Base-by-base conservation (phyloP, 2,888 invertebrate genomes). In the Leucophora obtusa region DNA sequence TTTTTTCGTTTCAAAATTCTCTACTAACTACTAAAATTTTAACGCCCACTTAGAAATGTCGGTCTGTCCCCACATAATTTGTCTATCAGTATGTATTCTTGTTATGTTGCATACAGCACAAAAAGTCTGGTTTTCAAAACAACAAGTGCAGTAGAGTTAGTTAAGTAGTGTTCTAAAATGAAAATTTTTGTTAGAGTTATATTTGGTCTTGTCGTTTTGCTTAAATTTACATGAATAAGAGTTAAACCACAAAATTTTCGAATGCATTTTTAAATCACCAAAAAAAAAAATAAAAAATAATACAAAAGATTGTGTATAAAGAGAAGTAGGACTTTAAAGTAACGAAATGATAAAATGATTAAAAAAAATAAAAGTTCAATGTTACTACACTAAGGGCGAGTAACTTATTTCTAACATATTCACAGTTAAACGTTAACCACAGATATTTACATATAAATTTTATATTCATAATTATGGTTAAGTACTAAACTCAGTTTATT, bases 191-290 rank as follows among this genome's bases (percentile, higher is more conserved):
- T 38, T 38, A 38, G 38, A 14, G 38, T 17, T 63, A 21, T 58
- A 51, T 53, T 58, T 59, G 28, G 28, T 58, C 51, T 53, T 59
- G 65, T 53, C 43, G 65, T 71, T 28, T 71, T 65, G 65, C 15
- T 53, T 21, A 65, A 59, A 66, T 71, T 65, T 21, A 53, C 50
- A 70, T 65, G 65, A 62, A 53, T 65, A 53, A 53, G 47, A 53
- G 35, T 18, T 18, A 11, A n/a, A 59, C 43, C 70, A 65, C 59
- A 59, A 65, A 43, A 65, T 70, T 70, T 28, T 28, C 51, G 58
- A 15, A 35, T 15, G 53, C 24, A 62, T 54, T 58, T 65, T 58
- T 38, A 38, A 38, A 38, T 38, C 28, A 28, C 28, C 4, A 28
- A 4, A 28, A 28, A 28, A 28, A 6, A 7, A 28, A 28, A 28